These are phyloP conservation scores for Clarias gariepinus DNA, from an alignment of 2,113 vertebrate genomes.

Conservation along the genomic window DNA sequence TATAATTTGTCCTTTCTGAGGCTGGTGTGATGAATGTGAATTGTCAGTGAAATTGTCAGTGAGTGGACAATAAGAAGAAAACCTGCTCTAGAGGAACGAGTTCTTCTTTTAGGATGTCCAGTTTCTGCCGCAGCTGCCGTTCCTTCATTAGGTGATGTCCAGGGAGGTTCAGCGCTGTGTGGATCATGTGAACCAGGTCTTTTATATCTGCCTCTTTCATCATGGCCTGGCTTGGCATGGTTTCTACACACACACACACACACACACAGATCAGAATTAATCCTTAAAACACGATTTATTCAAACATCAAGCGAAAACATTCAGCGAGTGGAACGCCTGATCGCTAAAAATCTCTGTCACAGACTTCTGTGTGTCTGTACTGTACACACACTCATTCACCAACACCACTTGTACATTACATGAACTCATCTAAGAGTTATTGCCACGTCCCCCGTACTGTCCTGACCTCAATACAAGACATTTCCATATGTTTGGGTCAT, in stretches of 20 bases:
- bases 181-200: conserved; percentile 82
- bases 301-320: no score
- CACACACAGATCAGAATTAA: conserved; percentile 40
- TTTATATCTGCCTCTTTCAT: conserved; percentile 76
- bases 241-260: conserved; percentile 63
- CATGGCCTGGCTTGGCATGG: conserved; percentile 63
- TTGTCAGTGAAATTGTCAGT: neutral
- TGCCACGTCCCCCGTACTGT: no score
- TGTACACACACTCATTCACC: no score
- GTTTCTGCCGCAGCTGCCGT: conserved; percentile 75
- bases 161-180: conserved; percentile 78
- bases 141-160: conserved; percentile 81
- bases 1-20: no score
- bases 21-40: neutral
- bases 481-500: no score
- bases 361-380: no score
- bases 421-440: no score
- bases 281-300: neutral
- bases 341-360: no score
- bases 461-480: no score
- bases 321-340: no score
- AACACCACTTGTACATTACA: no score
- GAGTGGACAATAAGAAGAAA: neutral
- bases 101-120: conserved; percentile 81
- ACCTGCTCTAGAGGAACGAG: conserved; percentile 88